These are phyloP conservation scores for Crossaster papposus DNA, from an alignment of 53 echinoderm and acorn worm genomes.

Conservation along the genomic window DNA sequence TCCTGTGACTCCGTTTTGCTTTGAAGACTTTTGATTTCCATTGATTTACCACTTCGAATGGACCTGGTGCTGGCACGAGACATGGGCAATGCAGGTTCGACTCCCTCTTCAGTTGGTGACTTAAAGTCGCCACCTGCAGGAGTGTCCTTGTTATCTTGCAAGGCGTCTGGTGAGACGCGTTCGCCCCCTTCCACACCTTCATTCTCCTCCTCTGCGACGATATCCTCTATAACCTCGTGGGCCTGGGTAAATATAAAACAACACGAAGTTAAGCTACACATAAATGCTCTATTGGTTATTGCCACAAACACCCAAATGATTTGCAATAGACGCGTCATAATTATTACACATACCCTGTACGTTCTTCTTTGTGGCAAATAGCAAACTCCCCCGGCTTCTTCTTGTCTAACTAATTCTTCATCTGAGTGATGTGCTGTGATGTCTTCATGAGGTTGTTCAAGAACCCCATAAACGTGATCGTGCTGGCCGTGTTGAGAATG, in stretches of 20 bases:
- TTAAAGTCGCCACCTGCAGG: conserved; percentile 43
- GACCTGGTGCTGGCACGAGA: conserved; percentile 38
- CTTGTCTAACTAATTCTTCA: conserved; percentile 67
- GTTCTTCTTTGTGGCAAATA: conserved; percentile 69
- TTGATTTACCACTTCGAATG: conserved; percentile 48
- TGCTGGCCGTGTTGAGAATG: conserved; percentile 25
- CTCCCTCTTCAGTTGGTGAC: conserved; percentile 36
- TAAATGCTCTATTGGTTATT: too few relatives aligned
- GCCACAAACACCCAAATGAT: too few relatives aligned
- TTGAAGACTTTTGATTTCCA: neutral
- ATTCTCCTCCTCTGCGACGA: conserved; percentile 30
- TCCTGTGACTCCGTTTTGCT: neutral
- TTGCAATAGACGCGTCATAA: too few relatives aligned
- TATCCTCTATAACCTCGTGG: conserved; percentile 39
- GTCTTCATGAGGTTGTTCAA: conserved; percentile 66
- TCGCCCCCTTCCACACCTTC: conserved; percentile 5
- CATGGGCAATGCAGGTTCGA: conserved; percentile 22
- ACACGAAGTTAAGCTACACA: neutral
- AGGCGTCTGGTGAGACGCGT: neutral
- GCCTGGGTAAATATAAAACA: conserved; percentile 10
- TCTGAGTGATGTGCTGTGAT: conserved; percentile 79
- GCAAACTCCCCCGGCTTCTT: conserved; percentile 85
- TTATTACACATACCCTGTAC: conserved; percentile 37
- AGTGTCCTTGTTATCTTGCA: conserved; percentile 13
- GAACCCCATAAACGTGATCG: conserved; percentile 22